Evolutionary conservation across 92 coral and sea anemone species (phyloP).

Genomic region (Umimayanthus kanabou): DNA sequence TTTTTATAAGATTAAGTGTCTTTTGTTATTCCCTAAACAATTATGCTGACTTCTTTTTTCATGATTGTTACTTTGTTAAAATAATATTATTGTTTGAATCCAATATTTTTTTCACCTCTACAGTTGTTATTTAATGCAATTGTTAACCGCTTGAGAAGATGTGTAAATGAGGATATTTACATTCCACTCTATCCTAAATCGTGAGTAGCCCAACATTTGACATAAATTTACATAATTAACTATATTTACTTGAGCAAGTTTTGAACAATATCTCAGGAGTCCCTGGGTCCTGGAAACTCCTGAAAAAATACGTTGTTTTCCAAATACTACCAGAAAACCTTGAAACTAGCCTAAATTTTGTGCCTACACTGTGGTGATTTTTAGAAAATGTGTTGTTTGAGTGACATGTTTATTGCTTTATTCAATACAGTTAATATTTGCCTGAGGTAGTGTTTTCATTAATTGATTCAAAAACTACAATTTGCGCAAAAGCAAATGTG

Average conservation of each 20-base stretch:
- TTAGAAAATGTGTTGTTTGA: too few relatives aligned
- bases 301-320: not conserved
- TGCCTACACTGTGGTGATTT: too few relatives aligned
- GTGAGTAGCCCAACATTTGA: conserved; percentile 53
- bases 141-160: conserved; percentile 74
- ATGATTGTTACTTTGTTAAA: not conserved
- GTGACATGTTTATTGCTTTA: too few relatives aligned
- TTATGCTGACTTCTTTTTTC: too few relatives aligned
- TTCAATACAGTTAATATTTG: too few relatives aligned
- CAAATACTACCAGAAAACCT: not conserved
- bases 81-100: not conserved
- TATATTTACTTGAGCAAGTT: too few relatives aligned
- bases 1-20: too few relatives aligned
- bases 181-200: conserved; percentile 94
- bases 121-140: conserved; percentile 91
- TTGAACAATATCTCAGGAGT: not conserved
- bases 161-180: conserved; percentile 90
- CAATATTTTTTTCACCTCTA: not conserved
- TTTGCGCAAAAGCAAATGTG: too few relatives aligned
- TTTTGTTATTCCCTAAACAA: too few relatives aligned
- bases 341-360: too few relatives aligned
- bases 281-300: not conserved
- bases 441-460: too few relatives aligned
- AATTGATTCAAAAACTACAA: too few relatives aligned
- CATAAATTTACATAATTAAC: not conserved